Evolutionary conservation across 2,888 invertebrate species (phyloP), one percentile per base, ranked within the genome.

Genomic region (Hypolimnas misippus): DNA sequence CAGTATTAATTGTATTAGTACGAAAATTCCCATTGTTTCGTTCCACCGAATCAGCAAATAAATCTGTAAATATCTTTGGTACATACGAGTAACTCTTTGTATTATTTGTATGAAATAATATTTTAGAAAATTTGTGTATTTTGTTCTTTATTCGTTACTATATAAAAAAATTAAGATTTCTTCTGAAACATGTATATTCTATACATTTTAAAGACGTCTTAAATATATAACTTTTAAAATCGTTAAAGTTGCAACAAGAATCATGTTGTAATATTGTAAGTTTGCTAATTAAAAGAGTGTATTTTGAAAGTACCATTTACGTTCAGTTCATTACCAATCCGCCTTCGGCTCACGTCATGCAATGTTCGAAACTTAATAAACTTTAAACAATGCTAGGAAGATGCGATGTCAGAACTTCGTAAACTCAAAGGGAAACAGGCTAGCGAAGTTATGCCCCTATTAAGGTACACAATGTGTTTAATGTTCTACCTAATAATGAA

Each of bases 321-420:
- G 63, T 66, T 70, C 51, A 54, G 56, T 60, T 69, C 62, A 67
- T 86, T 85, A 83, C 76, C 73, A 76, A 83, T 79, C 77, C 73
- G 71, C 81, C 78, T 83, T 81, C 83, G 82, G 83, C 88, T 86
- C 82, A 86, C 81, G 83, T 84, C 84, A 81, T 81, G 79, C 84
- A 72, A 84, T 85, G 86, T 88, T 87, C 81, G 67, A 79, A 88
- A 89, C 87, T 89, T 87, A 85, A 86, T 87, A 86, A 89, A 90
- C 86, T 90, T 89, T 84, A 86, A 88, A 90, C 87, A 90, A 87
- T 86, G 85, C 82, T 76, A 78, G 74, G 83, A 84, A 86, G 86
- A 89, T 86, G 84, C 84, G 87, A 86, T 88, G 88, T 89, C 90
- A 87, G 86, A 89, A 88, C 77, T 89, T 86, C 74, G 73, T 77